Conservation (phyloP, 2,888 invertebrate species). For the Ametastegia equiseti region DNA sequence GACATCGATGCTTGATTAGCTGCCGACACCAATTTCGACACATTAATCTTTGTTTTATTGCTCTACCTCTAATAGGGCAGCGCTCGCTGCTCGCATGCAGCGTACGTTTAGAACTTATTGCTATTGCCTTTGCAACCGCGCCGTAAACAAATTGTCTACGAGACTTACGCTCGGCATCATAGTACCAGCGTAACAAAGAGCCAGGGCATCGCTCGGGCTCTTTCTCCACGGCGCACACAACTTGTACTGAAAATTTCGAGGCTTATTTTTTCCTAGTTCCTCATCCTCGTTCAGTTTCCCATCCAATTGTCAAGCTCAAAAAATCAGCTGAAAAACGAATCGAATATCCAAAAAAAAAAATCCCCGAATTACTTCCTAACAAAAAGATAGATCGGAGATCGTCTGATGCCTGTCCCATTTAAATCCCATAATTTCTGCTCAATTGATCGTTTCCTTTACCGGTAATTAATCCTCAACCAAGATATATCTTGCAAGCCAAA, state of each 20-base stretch:
- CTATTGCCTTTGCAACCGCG: conserved; percentile 76
- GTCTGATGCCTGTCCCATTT: background rate
- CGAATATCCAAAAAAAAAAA: background rate
- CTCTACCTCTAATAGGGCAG: conserved; percentile 70
- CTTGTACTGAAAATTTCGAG: conserved; percentile 61
- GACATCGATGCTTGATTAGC: conserved; percentile 46
- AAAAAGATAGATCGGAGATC: too few relatives aligned
- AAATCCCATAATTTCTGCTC: background rate
- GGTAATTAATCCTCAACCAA: conserved; percentile 31
- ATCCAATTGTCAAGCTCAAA: background rate
- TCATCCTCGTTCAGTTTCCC: background rate
- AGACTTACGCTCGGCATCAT: conserved; percentile 72
- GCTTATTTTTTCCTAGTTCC: background rate
- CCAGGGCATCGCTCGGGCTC: conserved; percentile 75
- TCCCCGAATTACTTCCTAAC: background rate
- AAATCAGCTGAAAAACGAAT: background rate
- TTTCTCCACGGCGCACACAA: conserved; percentile 72
- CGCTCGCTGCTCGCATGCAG: conserved; percentile 72
- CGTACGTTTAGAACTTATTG: conserved; percentile 74
- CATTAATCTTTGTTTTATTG: conserved; percentile 44
- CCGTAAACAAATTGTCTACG: conserved; percentile 78
- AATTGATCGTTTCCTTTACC: conserved; percentile 2
- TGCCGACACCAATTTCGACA: conserved; percentile 49
- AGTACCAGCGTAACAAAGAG: conserved; percentile 77
- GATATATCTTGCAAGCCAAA: background rate